Percentiles rank a stretch among this genome's conserved stretches.
Conservation (phyloP, 1,140 invertebrate genomes). For the Eriosoma lanigerum region DNA sequence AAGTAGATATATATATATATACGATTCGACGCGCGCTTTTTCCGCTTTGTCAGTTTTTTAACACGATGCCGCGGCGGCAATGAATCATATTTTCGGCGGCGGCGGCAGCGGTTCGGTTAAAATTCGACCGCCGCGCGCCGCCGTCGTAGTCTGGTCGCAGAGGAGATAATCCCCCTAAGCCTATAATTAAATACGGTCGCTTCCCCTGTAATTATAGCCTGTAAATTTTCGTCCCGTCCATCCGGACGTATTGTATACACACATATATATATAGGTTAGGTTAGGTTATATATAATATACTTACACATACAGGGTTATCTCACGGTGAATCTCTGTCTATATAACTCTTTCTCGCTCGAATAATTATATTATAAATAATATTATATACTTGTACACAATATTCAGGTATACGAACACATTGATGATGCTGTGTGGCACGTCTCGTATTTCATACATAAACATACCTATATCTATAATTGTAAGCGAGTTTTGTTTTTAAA, state of each 20-base stretch:
- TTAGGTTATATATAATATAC: no score
- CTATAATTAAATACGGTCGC: slow-evolving; percentile 52
- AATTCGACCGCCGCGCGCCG: slow-evolving; percentile 32
- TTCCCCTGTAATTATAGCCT: slow-evolving; percentile 51
- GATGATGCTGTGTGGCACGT: slow-evolving; percentile 32
- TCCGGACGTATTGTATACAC: slow-evolving; percentile 22
- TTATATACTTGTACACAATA: background rate
- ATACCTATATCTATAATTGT: no score
- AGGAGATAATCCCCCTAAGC: slow-evolving; percentile 43
- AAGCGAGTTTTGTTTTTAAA: background rate
- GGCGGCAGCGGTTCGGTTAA: slow-evolving; percentile 40
- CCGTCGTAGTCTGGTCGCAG: slow-evolving; percentile 40
- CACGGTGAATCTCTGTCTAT: slow-evolving; percentile 21
- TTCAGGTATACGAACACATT: background rate
- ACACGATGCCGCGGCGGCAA: slow-evolving; percentile 36
- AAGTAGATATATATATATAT: background rate
- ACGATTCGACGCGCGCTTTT: slow-evolving; percentile 31
- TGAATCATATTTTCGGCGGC: slow-evolving; percentile 47
- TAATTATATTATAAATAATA: background rate
- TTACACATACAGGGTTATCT: slow-evolving; percentile 27
- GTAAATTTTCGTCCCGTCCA: slow-evolving; percentile 51
- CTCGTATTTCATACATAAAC: background rate
- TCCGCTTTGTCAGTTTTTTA: slow-evolving; percentile 51
- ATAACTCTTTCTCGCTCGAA: slow-evolving; percentile 1
- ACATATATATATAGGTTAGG: no score